Evolutionary conservation across 2,113 vertebrate species (phyloP), one percentile per base, ranked within the genome.

Genomic region (Lagopus leucura): DNA sequence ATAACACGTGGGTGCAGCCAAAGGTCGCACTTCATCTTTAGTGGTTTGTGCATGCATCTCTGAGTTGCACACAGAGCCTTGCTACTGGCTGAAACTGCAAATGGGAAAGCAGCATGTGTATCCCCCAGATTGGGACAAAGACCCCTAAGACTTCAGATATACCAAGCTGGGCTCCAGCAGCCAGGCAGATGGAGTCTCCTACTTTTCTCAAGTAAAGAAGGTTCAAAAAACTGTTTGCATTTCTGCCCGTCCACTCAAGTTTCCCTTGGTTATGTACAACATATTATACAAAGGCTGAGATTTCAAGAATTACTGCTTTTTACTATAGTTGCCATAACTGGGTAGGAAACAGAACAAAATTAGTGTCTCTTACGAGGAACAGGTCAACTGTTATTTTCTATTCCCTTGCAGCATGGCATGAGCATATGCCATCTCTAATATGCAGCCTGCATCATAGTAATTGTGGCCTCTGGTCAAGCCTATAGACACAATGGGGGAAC

Each of bases 41-140:
- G 20, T 2, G 0, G 24, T 30, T 70, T 57, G 34, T 7, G 2
- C 7, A 2, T 16, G 4, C 22, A 19, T 22, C 47, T 30, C 70
- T 13, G n/a, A 16, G 45, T 28, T 6, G 57, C 5, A 48, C 19
- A 50, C 1, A 0, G 57, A n/a, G 32, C n/a, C 58, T 60, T 54
- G 65, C 22, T 65, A 40, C 65, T 77, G 43, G 6, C 21, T 57
- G 28, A 77, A 77, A 28, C 7, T 60, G 8, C 25, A 71, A 52
- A 54, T 2, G 2, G 32, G 42, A 76, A 82, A 60, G 43, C 38
- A 76, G 43, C 22, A 71, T 28, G 30, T 32, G 3, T 25, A 18
- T 70, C 34, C 22, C 16, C 13, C 2, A 0, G 22, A 38, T n/a
- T 52, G 50, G 22, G 20, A 72, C 43, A 40, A 82, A 72, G 50